These are phyloP conservation scores for Casuarius casuarius DNA, from an alignment of 2,113 vertebrate species.

Conservation along the genomic window DNA sequence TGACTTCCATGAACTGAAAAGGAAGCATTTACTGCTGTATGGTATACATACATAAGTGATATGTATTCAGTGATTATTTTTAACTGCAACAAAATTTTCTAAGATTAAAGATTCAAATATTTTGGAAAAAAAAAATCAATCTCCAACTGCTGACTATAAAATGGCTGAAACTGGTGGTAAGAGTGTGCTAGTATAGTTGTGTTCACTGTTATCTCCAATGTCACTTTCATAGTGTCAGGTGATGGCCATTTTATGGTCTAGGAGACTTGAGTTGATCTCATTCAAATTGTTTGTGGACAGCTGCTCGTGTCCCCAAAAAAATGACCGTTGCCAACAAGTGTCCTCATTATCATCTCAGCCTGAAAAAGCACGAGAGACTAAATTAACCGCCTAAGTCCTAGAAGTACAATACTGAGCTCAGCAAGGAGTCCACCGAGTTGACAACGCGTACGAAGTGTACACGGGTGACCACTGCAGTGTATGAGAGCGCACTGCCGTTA, in stretches of 20 bases:
- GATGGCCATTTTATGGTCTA: not conserved
- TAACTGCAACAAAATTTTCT: not conserved
- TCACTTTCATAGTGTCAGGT: not conserved
- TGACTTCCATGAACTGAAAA: not conserved
- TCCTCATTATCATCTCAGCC: not conserved
- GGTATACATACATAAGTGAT: rapidly evolving
- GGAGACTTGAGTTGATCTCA: not conserved
- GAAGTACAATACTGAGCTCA: not conserved
- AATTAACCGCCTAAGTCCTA: not conserved
- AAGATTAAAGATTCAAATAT: not conserved
- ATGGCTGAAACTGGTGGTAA: not conserved
- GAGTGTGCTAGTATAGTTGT: not conserved
- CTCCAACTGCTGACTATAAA: not conserved
- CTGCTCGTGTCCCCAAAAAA: not conserved
- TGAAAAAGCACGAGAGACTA: not conserved
- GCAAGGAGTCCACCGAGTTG: rapidly evolving
- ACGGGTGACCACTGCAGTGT: rapidly evolving
- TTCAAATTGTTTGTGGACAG: not conserved
- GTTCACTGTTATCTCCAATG: not conserved
- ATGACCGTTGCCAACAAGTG: not conserved
- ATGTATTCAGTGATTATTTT: not conserved
- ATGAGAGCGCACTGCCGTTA: rapidly evolving
- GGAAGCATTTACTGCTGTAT: not conserved
- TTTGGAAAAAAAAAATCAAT: not conserved
- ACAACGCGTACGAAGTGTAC: not conserved